Evolutionary conservation across 2,888 invertebrate species (phyloP).

Genomic region (Lochmaea crataegi): DNA sequence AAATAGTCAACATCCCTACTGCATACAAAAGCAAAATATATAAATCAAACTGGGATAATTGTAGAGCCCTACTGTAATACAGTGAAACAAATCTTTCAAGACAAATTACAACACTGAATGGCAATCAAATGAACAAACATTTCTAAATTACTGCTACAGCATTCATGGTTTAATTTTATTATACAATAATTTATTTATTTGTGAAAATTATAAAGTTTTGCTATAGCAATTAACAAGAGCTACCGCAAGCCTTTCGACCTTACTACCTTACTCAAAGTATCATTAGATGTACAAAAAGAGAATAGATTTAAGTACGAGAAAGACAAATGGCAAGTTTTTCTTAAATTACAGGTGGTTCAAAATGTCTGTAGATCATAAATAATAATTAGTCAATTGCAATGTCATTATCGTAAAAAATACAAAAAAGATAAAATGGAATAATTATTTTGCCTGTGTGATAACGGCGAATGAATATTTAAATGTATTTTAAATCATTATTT

Average conservation of each 20-base stretch:
- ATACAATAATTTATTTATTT: too few species aligned
- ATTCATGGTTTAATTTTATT: too few species aligned
- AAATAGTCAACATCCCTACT: too few species aligned
- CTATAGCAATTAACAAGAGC: neutral
- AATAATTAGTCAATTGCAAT: neutral
- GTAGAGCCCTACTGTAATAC: neutral
- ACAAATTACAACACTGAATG: neutral
- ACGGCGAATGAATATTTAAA: too few species aligned
- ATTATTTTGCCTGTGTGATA: too few species aligned
- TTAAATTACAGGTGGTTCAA: neutral
- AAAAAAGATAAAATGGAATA: too few species aligned
- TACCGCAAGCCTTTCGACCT: neutral
- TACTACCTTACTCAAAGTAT: neutral
- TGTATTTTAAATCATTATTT: too few species aligned
- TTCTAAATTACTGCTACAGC: too few species aligned
- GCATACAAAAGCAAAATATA: neutral
- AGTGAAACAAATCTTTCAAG: too few species aligned
- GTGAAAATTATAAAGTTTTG: neutral
- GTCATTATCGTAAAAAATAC: too few species aligned
- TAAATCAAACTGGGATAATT: neutral
- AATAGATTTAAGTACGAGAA: conserved; percentile 6
- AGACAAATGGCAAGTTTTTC: conserved; percentile 10
- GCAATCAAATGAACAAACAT: too few species aligned
- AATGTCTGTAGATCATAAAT: neutral
- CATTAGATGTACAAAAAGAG: conserved; percentile 7